These are phyloP conservation scores for Galerucella nymphaeae DNA, from an alignment of 2,888 invertebrate genomes.

Conservation along the genomic window DNA sequence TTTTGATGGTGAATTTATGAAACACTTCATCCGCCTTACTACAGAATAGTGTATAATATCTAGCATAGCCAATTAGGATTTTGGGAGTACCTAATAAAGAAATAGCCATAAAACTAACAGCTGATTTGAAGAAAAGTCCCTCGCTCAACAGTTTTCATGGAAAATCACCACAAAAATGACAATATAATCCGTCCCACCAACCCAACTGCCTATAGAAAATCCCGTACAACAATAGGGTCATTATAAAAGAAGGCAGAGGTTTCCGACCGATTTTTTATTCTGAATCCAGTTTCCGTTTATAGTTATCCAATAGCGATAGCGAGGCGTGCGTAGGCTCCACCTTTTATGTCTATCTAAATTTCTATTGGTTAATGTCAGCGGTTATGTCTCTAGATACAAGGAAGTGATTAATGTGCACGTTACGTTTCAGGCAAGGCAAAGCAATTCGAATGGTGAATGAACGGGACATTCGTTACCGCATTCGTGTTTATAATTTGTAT, in stretches of 20 bases:
- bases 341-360: conserved; percentile 54
- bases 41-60: too few species aligned
- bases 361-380: conserved; percentile 53
- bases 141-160: too few species aligned
- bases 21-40: too few species aligned
- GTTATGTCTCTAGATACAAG: conserved; percentile 52
- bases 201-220: conserved; percentile 8
- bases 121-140: too few species aligned
- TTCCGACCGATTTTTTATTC: conserved; percentile 43
- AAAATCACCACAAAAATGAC: neutral
- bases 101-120: too few species aligned
- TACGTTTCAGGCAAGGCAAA: conserved; percentile 26
- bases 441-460: conserved; percentile 24
- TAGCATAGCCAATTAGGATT: too few species aligned
- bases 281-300: conserved; percentile 48
- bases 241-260: conserved; percentile 37
- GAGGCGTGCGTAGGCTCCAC: conserved; percentile 53
- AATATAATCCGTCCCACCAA: neutral
- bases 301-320: conserved; percentile 51
- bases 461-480: neutral
- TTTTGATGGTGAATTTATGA: too few species aligned
- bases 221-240: conserved; percentile 31
- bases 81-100: too few species aligned
- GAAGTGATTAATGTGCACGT: conserved; percentile 50
- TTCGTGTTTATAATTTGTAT: neutral